Conservation (phyloP, 2,797 vertebrate species). For the Anabas testudineus region DNA sequence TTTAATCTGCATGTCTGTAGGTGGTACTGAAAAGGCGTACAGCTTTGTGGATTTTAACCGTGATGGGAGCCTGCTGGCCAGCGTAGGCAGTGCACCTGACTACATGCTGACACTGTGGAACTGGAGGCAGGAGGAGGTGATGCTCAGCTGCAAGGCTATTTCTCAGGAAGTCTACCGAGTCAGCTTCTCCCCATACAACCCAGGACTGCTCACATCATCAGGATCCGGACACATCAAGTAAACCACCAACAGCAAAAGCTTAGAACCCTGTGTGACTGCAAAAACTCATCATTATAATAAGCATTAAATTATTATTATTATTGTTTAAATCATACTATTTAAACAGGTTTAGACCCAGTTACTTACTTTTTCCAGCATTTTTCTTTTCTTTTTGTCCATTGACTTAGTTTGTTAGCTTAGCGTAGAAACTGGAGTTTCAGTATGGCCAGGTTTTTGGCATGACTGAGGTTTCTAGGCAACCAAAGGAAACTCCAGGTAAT, state of each 20-base stretch:
- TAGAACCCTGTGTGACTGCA: background rate
- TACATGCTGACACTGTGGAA: slow-evolving; percentile 94
- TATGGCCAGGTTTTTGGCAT: too few relatives aligned
- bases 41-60: slow-evolving; percentile 89
- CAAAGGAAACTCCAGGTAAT: background rate
- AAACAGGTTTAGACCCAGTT: too few relatives aligned
- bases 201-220: slow-evolving; percentile 89
- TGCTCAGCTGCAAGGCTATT: slow-evolving; percentile 89
- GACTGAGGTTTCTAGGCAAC: too few relatives aligned
- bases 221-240: slow-evolving; percentile 95
- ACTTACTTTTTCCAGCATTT: too few relatives aligned
- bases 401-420: too few relatives aligned
- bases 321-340: too few relatives aligned
- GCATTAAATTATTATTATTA: too few relatives aligned
- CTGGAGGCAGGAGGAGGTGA: slow-evolving; percentile 91
- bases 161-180: slow-evolving; percentile 92
- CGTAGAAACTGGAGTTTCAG: too few relatives aligned
- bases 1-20: slow-evolving; percentile 69
- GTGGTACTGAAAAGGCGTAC: slow-evolving; percentile 87
- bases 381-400: too few relatives aligned
- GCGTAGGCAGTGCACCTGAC: slow-evolving; percentile 89
- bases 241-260: slow-evolving; percentile 6
- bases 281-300: background rate
- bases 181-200: slow-evolving; percentile 91
- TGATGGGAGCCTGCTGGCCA: slow-evolving; percentile 88